Conservation (phyloP, 2,888 invertebrate species). For the Lasioglossum villosulum region DNA sequence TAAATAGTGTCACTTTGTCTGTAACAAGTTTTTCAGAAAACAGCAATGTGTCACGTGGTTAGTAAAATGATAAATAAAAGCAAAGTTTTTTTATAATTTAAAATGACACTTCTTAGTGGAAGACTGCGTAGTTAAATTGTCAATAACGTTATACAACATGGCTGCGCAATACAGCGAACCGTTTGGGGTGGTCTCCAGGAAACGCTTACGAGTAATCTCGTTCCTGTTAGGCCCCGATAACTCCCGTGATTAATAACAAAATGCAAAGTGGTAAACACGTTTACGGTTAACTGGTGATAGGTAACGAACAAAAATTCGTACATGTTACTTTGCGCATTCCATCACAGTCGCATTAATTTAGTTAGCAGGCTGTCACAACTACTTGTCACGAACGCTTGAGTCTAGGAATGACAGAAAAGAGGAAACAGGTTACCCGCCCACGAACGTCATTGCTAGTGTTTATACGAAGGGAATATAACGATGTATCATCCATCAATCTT, state of each 20-base stretch:
- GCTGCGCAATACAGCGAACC: background rate
- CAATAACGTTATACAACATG: background rate
- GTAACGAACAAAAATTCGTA: background rate
- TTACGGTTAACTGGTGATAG: background rate
- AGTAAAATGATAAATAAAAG: no score
- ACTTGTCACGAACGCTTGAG: background rate
- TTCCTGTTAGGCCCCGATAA: background rate
- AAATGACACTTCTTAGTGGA: no score
- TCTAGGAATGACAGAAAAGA: background rate
- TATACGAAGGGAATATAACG: background rate
- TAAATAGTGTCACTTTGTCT: background rate
- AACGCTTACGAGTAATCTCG: background rate
- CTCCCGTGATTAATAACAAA: background rate
- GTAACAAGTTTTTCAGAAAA: background rate
- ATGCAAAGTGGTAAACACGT: background rate
- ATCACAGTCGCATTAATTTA: background rate
- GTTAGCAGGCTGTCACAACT: background rate
- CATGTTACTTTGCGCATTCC: background rate
- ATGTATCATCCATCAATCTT: background rate
- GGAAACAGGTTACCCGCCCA: constrained; percentile 1
- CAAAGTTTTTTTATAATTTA: no score
- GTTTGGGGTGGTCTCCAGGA: background rate
- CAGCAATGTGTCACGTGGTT: background rate
- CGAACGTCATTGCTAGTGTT: background rate
- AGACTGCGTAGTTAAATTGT: background rate